Conservation (phyloP, 2,113 vertebrate species). For the Nannospalax galili region DNA sequence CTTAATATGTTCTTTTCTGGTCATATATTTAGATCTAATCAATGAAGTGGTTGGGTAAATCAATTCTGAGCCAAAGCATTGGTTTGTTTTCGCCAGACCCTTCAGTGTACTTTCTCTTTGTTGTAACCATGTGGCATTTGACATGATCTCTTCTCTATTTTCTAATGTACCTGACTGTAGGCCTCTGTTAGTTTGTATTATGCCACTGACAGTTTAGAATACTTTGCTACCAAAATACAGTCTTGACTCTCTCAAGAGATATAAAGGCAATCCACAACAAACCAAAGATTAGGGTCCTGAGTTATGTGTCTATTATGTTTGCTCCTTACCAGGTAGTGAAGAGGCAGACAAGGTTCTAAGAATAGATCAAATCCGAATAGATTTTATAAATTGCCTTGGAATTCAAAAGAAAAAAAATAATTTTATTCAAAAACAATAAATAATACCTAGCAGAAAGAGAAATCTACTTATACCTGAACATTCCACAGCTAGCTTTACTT, state of each 20-base stretch:
- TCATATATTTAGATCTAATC: background rate
- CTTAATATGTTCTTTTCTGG: background rate
- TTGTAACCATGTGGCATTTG: background rate
- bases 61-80: background rate
- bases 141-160: background rate
- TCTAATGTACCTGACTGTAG: background rate
- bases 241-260: background rate
- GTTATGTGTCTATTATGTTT: background rate
- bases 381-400: slow-evolving; percentile 15
- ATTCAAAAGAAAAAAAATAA: slow-evolving; percentile 10
- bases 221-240: background rate
- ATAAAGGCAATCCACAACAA: background rate
- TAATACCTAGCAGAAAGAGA: background rate
- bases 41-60: background rate
- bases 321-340: background rate
- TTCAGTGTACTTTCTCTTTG: background rate
- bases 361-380: background rate
- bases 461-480: background rate
- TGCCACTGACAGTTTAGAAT: background rate
- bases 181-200: background rate
- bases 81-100: background rate
- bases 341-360: background rate
- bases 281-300: background rate
- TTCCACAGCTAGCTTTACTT: slow-evolving; percentile 48
- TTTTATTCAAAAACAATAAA: slow-evolving; percentile 29